Percentiles rank a stretch among this genome's conserved stretches.
phyloP scores from a whole-genome alignment of 92 coral and sea anemone species.

The Paragorgia papillata region DNA sequence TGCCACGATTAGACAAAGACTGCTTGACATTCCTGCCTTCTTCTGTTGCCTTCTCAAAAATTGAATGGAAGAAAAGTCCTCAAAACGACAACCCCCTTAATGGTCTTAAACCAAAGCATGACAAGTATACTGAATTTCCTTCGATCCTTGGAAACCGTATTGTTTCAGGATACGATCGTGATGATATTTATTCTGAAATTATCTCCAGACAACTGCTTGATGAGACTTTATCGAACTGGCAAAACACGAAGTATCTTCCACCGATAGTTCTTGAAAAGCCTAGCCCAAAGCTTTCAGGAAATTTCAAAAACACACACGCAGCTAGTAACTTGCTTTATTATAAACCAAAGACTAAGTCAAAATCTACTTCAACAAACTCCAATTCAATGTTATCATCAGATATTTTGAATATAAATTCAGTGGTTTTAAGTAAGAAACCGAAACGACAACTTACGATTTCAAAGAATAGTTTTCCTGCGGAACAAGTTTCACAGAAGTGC shows the following conservation, averaged over 20 bases:
- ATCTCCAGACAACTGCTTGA: background rate
- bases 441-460: background rate
- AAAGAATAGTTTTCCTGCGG: too few relatives aligned
- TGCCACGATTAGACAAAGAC: too few relatives aligned
- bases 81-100: background rate
- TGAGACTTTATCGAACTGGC: background rate
- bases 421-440: background rate
- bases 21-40: background rate
- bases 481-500: too few relatives aligned
- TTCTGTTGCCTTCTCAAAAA: background rate
- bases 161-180: background rate
- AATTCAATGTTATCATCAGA: background rate
- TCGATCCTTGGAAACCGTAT: background rate
- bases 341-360: too few relatives aligned
- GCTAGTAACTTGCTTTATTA: background rate
- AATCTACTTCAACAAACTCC: background rate
- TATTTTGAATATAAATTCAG: background rate
- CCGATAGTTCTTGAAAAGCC: background rate
- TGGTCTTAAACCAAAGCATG: background rate
- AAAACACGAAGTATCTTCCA: slow-evolving; percentile 1
- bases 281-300: background rate
- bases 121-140: background rate
- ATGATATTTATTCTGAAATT: background rate
- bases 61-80: background rate
- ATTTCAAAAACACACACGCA: background rate